Evolutionary conservation across 2,888 invertebrate species (phyloP).

Genomic region (Microctonus brassicae): DNA sequence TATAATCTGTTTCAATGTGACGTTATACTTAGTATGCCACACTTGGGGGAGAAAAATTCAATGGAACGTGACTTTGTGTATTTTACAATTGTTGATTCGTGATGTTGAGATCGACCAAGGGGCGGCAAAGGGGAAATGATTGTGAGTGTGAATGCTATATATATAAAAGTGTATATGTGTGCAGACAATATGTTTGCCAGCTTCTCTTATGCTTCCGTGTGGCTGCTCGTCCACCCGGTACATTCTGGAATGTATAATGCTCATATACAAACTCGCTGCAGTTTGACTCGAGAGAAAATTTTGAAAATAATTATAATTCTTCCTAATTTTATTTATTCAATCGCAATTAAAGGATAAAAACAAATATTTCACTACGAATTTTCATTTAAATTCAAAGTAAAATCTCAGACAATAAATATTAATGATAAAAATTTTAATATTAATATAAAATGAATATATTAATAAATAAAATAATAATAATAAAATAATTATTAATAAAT

Average conservation of each 20-base stretch:
- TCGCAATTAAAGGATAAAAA: no score
- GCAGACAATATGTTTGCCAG: conserved; percentile 12
- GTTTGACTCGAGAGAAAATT: neutral
- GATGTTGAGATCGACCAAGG: no score
- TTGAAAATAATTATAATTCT: no score
- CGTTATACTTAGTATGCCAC: neutral
- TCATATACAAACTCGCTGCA: neutral
- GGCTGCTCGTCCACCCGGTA: neutral
- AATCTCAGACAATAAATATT: no score
- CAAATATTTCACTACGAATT: no score
- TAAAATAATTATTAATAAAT: no score
- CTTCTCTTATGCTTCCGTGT: neutral
- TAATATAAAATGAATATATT: no score
- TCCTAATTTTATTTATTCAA: no score
- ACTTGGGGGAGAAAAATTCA: neutral
- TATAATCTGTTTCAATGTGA: neutral
- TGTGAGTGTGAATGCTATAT: neutral
- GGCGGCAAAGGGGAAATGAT: no score
- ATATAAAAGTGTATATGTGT: neutral
- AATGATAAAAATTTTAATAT: no score
- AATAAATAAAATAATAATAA: no score
- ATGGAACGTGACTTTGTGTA: neutral
- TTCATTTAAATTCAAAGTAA: no score
- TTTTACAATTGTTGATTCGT: neutral
- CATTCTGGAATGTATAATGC: neutral